Conservation (phyloP, 2,113 vertebrate genomes). For the Pleuronectes platessa region DNA sequence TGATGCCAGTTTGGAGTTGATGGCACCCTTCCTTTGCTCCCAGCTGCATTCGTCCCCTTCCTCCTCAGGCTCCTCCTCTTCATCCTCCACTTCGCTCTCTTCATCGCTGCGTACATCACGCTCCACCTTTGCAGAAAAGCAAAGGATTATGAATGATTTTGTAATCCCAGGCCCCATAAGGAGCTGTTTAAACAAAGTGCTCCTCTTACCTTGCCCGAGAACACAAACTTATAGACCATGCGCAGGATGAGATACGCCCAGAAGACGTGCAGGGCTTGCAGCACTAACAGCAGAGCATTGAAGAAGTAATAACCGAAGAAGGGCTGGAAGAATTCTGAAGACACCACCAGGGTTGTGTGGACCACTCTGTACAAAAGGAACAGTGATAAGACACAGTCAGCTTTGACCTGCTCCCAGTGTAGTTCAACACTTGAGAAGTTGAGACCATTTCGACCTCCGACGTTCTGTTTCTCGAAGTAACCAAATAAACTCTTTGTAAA, state of each 20-base stretch:
- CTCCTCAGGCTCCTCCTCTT: conserved; percentile 76
- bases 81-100: conserved; percentile 88
- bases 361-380: conserved; percentile 81
- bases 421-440: background rate
- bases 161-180: background rate
- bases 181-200: background rate
- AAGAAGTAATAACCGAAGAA: conserved; percentile 94
- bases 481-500: background rate
- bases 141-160: background rate
- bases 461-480: no score
- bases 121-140: conserved; percentile 80
- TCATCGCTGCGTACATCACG: conserved; percentile 92
- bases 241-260: conserved; percentile 92
- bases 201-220: conserved; percentile 86
- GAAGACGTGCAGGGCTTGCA: conserved; percentile 91
- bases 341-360: conserved; percentile 85
- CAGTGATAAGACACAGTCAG: background rate
- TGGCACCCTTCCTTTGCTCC: conserved; percentile 74
- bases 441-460: background rate
- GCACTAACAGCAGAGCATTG: conserved; percentile 84
- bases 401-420: no score
- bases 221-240: conserved; percentile 89
- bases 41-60: conserved; percentile 57
- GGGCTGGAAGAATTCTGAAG: conserved; percentile 80
- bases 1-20: conserved; percentile 64